Conservation (phyloP, 2,113 vertebrate species). For the Oryzias javanicus region DNA sequence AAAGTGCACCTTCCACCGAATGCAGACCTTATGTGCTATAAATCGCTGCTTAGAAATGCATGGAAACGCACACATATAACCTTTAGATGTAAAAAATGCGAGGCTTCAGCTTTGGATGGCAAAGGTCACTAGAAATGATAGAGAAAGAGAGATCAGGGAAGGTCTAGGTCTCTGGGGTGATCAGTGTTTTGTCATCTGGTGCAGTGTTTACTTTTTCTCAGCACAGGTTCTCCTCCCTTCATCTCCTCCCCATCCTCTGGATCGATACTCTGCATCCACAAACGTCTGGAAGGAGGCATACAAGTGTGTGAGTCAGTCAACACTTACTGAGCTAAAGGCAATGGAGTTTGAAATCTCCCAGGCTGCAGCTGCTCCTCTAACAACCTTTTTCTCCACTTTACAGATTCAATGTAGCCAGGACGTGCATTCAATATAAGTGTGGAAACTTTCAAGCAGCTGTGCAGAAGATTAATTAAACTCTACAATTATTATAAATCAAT, state of each 20-base stretch:
- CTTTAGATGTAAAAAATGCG: conserved; percentile 14
- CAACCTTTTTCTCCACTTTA: conserved; percentile 46
- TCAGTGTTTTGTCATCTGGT: conserved; percentile 92
- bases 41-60: neutral
- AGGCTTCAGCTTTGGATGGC: conserved; percentile 38
- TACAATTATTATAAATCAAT: too few relatives aligned
- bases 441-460: too few relatives aligned
- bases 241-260: conserved; percentile 66
- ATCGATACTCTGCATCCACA: conserved; percentile 83
- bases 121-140: conserved; percentile 60
- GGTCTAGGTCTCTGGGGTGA: conserved; percentile 81
- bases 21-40: neutral
- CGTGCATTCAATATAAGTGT: too few relatives aligned
- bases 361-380: conserved; percentile 30
- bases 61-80: conserved; percentile 18
- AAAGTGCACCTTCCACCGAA: conserved; percentile 1
- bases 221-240: conserved; percentile 64
- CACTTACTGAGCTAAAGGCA: conserved; percentile 51
- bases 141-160: conserved; percentile 58
- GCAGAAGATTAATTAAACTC: too few relatives aligned
- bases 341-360: conserved; percentile 56
- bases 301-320: conserved; percentile 66
- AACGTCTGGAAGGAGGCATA: conserved; percentile 77
- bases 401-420: conserved; percentile 14
- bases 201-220: conserved; percentile 83